These are phyloP conservation scores for Alitta virens DNA, from an alignment of 2,888 invertebrate species.

Conservation along the genomic window DNA sequence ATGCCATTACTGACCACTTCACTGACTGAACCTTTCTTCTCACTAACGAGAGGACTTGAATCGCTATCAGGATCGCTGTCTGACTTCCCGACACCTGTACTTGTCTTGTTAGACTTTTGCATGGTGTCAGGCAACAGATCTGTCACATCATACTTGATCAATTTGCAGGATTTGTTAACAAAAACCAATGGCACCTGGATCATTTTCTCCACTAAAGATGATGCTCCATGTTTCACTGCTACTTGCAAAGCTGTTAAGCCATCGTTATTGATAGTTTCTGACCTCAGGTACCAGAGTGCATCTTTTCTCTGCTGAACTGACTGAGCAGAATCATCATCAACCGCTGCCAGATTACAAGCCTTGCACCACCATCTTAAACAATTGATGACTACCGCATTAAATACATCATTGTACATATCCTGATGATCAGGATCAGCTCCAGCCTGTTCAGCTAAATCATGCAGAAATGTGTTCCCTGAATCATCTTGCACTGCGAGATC, in stretches of 20 bases:
- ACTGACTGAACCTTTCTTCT: no score
- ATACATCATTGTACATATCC: conserved; percentile 29
- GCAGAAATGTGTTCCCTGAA: conserved; percentile 41
- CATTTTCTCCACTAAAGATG: conserved; percentile 35
- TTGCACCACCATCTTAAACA: conserved; percentile 39
- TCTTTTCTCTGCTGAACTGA: conserved; percentile 26
- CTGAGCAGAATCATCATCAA: conserved; percentile 27
- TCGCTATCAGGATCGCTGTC: no score
- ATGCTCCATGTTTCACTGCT: conserved; percentile 37
- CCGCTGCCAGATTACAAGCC: conserved; percentile 28
- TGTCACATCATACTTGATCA: background rate
- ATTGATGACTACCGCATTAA: conserved; percentile 33
- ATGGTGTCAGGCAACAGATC: background rate
- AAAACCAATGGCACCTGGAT: conserved; percentile 29
- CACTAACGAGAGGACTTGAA: no score
- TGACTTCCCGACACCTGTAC: no score
- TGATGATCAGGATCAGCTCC: conserved; percentile 25
- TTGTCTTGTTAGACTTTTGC: no score
- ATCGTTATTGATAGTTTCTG: conserved; percentile 34
- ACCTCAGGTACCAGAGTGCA: conserved; percentile 28
- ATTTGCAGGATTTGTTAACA: background rate
- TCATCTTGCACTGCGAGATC: conserved; percentile 33
- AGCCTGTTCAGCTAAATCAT: conserved; percentile 32
- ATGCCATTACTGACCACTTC: no score
- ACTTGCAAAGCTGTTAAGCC: conserved; percentile 37